phyloP scores from a whole-genome alignment of 2,797 vertebrate species.

The Chloroceryle inda region DNA sequence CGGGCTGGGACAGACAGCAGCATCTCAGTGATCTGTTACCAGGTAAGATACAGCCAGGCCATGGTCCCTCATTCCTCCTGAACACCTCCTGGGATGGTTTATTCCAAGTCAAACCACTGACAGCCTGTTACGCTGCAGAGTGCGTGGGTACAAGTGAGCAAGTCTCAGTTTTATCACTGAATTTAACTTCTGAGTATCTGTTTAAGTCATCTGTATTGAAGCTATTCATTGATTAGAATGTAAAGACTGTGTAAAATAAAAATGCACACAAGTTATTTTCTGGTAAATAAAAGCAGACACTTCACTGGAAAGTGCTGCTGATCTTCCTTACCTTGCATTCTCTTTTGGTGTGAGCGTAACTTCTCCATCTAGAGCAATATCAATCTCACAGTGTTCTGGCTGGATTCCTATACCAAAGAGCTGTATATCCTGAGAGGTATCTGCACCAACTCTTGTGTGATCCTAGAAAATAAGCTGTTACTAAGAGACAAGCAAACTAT shows the following conservation, averaged over 20 bases:
- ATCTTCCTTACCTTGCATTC: conserved; percentile 89
- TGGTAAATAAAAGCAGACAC: not conserved
- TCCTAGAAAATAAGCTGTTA: conserved; percentile 81
- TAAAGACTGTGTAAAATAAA: not conserved
- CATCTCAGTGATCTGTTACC: not conserved
- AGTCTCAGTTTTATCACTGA: not conserved
- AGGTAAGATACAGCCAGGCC: not conserved
- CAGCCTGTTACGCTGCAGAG: not conserved
- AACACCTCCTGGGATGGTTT: not conserved
- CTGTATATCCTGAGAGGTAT: conserved; percentile 98
- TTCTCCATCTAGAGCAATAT: conserved; percentile 90
- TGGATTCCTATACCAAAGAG: conserved; percentile 98
- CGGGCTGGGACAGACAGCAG: not conserved
- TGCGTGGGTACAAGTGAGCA: not conserved
- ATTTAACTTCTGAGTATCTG: not conserved
- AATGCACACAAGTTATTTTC: not conserved
- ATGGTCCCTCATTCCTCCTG: not conserved
- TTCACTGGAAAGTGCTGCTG: not conserved
- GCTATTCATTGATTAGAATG: not conserved
- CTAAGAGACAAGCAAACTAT: conserved; percentile 6
- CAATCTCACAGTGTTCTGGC: conserved; percentile 92
- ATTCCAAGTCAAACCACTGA: not conserved
- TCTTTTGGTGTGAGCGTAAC: conserved; percentile 90
- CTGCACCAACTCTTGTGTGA: conserved; percentile 92
- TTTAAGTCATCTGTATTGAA: not conserved